phyloP scores from a whole-genome alignment of 2,113 vertebrate species.

The Martes martes region DNA sequence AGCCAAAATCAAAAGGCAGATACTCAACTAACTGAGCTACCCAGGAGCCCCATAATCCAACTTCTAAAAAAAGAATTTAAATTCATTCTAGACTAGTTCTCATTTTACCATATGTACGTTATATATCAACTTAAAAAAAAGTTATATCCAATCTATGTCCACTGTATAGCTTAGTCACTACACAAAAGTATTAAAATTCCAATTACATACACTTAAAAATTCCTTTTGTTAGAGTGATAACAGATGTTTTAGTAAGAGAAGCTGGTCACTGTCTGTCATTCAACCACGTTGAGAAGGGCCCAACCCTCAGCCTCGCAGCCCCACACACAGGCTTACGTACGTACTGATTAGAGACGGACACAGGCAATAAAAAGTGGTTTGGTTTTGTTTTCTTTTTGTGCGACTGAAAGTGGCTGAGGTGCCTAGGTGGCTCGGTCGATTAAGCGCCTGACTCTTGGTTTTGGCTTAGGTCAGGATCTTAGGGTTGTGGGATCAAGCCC shows the following conservation, averaged over 20 bases:
- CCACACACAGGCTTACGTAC: not conserved
- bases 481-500: not conserved
- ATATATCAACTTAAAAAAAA: not conserved
- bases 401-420: not conserved
- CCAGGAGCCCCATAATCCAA: not conserved
- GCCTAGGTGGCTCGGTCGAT: not conserved
- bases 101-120: not conserved
- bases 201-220: not conserved
- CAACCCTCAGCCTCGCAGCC: not conserved
- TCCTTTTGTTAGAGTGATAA: not conserved
- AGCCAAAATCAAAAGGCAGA: not conserved
- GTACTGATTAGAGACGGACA: not conserved
- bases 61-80: constrained; percentile 18
- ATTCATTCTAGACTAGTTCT: not conserved
- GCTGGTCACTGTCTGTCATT: not conserved
- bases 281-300: not conserved
- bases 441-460: not conserved
- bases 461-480: not conserved
- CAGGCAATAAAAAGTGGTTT: not conserved
- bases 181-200: constrained; percentile 27
- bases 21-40: not conserved
- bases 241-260: not conserved
- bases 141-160: not conserved
- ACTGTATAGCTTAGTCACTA: not conserved
- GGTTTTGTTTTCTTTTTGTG: not conserved